Base-by-base conservation (phyloP, 1,140 invertebrate genomes). In the Vanessa atalanta region DNA sequence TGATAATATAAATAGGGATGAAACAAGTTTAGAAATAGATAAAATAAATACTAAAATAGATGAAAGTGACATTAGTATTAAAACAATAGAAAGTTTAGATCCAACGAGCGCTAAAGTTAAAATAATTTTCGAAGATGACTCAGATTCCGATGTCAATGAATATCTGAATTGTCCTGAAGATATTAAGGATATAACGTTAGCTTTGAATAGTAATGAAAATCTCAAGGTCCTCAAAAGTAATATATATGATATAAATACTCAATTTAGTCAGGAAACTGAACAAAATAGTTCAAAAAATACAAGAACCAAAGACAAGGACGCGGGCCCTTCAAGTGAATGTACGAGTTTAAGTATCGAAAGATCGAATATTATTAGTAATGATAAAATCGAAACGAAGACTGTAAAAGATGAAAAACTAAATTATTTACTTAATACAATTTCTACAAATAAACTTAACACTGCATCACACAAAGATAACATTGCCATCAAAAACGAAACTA, bases 121-220 rank as follows among this genome's bases (percentile, higher is more conserved):
- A 61, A n/a, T 61, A 31, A 61, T 61, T 20, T 61, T 61, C 7
- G 57, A 61, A 31, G 26, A 61, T 15, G 57, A 61, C 31, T 61
- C 57, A 4, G 57, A 61, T 61, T 31, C 13, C 1, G 57, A 61
- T 61, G 14, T 31, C 3, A 31, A 61, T n/a, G 26, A 61, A 15
- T 31, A 37, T 37, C 3, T 31, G 0, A 61, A 55, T 20, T 4
- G 3, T n/a, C 1, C 7, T 9, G 16, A 57, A 23, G 12, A 26
- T 23, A 11, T 12, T 3, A 12, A 12, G 2, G 11, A 5, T 16
- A n/a, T 26, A 16, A 23, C 16, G 16, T n/a, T 53, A 7, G 15
- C 15, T 53, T 16, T 16, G 3, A 16, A 53, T 20, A 53, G n/a
- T n/a, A n/a, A 16, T 16, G n/a, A 53, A 7, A 53, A 15, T 16